These are phyloP conservation scores for Pyrgus malvae DNA, from an alignment of 2,888 invertebrate species.

Conservation along the genomic window DNA sequence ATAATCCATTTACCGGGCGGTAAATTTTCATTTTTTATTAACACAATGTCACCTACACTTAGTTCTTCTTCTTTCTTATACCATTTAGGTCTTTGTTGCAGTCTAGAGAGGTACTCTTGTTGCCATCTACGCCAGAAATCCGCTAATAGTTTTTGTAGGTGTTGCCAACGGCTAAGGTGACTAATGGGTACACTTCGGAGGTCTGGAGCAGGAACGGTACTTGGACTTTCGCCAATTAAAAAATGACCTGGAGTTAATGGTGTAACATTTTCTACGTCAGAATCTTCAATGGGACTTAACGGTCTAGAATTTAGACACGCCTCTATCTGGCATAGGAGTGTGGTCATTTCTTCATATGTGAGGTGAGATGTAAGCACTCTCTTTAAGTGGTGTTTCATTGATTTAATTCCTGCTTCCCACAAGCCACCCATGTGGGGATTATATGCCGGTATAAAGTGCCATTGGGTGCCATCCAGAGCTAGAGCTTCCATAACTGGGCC, in stretches of 20 bases:
- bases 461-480: slow-evolving; percentile 31
- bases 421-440: slow-evolving; percentile 34
- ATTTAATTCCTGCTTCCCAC: slow-evolving; percentile 11
- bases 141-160: slow-evolving; percentile 32
- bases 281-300: slow-evolving; percentile 8
- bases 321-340: slow-evolving; percentile 17
- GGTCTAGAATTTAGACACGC: neutral
- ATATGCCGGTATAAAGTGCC: slow-evolving; percentile 34
- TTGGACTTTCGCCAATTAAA: slow-evolving; percentile 33
- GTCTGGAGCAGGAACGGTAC: slow-evolving; percentile 30
- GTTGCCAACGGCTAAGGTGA: slow-evolving; percentile 35
- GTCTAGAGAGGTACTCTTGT: slow-evolving; percentile 30
- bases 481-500: neutral
- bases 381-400: slow-evolving; percentile 8
- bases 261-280: slow-evolving; percentile 13
- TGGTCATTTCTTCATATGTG: slow-evolving; percentile 18
- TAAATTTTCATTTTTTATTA: slow-evolving; percentile 34
- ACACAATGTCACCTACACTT: slow-evolving; percentile 34
- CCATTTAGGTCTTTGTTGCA: slow-evolving; percentile 37
- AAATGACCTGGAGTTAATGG: slow-evolving; percentile 41
- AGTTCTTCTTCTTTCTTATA: slow-evolving; percentile 27
- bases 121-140: slow-evolving; percentile 38
- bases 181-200: slow-evolving; percentile 19
- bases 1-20: slow-evolving; percentile 36
- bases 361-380: neutral